These are phyloP conservation scores for Hippolais icterina DNA, from an alignment of 2,113 vertebrate genomes.

Conservation along the genomic window DNA sequence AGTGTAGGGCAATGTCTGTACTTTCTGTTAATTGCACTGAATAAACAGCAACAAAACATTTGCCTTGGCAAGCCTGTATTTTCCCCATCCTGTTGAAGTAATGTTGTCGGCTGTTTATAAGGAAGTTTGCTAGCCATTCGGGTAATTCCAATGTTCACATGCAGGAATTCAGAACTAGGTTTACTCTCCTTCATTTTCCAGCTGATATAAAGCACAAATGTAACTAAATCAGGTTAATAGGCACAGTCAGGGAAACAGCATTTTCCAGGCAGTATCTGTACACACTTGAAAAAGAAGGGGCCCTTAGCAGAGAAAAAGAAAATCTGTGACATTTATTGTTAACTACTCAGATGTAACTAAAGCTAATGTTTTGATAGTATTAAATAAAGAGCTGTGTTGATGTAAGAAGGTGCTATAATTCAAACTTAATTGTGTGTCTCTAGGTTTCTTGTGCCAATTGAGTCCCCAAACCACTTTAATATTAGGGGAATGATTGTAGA, in stretches of 20 bases:
- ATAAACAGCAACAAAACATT: neutral
- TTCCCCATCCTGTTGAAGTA: neutral
- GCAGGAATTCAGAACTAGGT: neutral
- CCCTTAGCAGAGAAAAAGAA: neutral
- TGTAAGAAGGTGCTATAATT: slow-evolving; percentile 6
- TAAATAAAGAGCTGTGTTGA: slow-evolving; percentile 12
- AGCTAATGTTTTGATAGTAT: neutral
- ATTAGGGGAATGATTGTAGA: neutral
- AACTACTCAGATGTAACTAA: neutral
- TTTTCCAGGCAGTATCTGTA: neutral
- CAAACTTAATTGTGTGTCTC: neutral
- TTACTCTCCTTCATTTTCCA: neutral
- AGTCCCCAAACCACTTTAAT: neutral
- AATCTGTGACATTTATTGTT: neutral
- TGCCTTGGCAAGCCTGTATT: neutral
- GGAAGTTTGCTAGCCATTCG: neutral
- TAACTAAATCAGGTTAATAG: neutral
- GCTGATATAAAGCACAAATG: neutral
- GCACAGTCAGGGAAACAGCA: neutral
- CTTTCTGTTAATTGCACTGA: neutral
- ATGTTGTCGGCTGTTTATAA: neutral
- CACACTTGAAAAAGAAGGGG: neutral
- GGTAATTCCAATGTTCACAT: neutral
- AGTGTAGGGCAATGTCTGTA: neutral
- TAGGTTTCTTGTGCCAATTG: neutral